Conservation (phyloP, 2,888 invertebrate species). For the Acronicta psi region DNA sequence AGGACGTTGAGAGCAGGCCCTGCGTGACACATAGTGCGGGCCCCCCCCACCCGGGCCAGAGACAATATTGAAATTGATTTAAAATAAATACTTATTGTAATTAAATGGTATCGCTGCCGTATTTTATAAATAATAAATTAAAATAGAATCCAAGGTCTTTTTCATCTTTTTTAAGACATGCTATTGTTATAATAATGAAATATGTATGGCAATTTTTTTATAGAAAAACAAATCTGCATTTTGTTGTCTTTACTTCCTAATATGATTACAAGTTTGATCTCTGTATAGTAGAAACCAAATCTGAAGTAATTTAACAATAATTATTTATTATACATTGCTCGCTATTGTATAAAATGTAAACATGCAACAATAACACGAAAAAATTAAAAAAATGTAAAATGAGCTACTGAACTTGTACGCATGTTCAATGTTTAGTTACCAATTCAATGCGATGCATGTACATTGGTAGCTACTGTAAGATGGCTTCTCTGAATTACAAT, state of each 20-base stretch:
- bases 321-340: constrained; percentile 71
- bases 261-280: constrained; percentile 79
- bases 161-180: constrained; percentile 89
- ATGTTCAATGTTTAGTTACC: constrained; percentile 75
- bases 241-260: constrained; percentile 71
- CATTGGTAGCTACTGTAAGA: constrained; percentile 60
- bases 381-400: constrained; percentile 61
- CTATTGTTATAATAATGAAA: constrained; percentile 86
- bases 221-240: constrained; percentile 87
- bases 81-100: constrained; percentile 88
- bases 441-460: constrained; percentile 59
- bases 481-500: constrained; percentile 66
- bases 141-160: constrained; percentile 86
- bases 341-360: constrained; percentile 62
- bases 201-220: constrained; percentile 85
- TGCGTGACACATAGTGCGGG: constrained; percentile 71
- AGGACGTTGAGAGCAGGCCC: constrained; percentile 73
- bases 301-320: constrained; percentile 65
- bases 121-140: constrained; percentile 87
- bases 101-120: constrained; percentile 87
- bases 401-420: constrained; percentile 56
- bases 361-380: constrained; percentile 60
- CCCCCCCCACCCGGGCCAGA: constrained; percentile 78
- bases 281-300: constrained; percentile 84
- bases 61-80: constrained; percentile 89